Conservation (phyloP, 2,113 vertebrate genomes). For the Anhinga anhinga region DNA sequence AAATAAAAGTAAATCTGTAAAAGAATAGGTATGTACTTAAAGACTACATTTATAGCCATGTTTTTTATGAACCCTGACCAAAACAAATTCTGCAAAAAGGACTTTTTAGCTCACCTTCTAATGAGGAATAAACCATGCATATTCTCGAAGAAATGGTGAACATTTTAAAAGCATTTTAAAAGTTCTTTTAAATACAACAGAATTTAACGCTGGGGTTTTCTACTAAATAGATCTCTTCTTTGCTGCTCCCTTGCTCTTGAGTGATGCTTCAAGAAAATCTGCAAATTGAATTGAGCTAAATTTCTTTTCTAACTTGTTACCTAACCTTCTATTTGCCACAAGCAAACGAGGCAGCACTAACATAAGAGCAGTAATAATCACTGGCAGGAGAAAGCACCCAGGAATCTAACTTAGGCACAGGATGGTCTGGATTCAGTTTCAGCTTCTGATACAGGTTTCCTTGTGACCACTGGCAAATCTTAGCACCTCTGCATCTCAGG, state of each 20-base stretch:
- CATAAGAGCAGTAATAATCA: background rate
- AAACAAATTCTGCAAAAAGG: background rate
- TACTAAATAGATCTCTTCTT: background rate
- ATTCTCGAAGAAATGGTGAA: background rate
- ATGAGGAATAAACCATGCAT: background rate
- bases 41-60: background rate
- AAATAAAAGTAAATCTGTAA: slow-evolving; percentile 4
- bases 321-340: background rate
- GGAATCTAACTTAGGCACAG: background rate
- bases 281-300: background rate
- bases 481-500: background rate
- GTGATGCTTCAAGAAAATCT: background rate
- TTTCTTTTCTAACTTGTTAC: background rate
- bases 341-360: background rate
- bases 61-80: background rate
- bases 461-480: background rate
- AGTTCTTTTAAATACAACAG: background rate
- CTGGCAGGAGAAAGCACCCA: background rate
- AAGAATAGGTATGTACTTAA: background rate
- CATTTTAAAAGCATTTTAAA: background rate
- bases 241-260: background rate
- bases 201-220: background rate
- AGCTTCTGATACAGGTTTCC: background rate
- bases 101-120: background rate
- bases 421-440: background rate